A percentile compares a stretch with the other conserved stretches of the same genome.
These are phyloP conservation scores for Sebastes schlegelii DNA, from an alignment of 2,113 vertebrate species.

Conservation along the genomic window DNA sequence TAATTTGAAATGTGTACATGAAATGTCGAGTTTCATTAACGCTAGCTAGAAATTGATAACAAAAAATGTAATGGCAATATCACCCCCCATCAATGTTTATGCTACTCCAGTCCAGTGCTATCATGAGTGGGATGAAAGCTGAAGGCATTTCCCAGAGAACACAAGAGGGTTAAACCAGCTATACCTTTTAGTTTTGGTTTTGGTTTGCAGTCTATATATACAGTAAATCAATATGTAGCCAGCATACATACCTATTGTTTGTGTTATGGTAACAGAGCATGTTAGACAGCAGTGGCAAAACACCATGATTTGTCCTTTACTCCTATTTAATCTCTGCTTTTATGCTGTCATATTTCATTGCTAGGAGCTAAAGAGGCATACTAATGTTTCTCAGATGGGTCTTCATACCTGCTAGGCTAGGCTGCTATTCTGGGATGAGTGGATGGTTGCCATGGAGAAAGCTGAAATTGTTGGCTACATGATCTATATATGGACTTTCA, in stretches of 20 bases:
- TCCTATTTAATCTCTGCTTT: neutral
- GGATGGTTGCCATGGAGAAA: conserved; percentile 77
- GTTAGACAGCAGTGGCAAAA: neutral
- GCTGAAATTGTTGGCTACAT: conserved; percentile 57
- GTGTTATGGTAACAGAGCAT: neutral
- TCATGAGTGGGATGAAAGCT: neutral
- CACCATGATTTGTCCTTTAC: neutral
- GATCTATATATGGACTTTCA: conserved; percentile 34
- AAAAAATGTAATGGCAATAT: neutral
- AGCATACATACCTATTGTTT: neutral
- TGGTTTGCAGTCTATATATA: neutral
- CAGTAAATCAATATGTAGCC: neutral
- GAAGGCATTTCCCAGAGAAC: neutral
- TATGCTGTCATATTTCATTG: neutral
- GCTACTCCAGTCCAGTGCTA: neutral
- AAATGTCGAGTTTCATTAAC: neutral
- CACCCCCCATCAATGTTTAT: neutral
- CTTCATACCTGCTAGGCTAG: conserved; percentile 58
- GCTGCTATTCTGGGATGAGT: conserved; percentile 76
- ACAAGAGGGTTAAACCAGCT: neutral
- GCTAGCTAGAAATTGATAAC: neutral
- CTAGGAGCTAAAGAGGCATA: neutral
- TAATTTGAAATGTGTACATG: neutral
- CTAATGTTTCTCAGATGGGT: conserved; percentile 46
- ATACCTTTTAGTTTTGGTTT: neutral